These are phyloP conservation scores for Pachycephala philippinensis DNA, from an alignment of 2,113 vertebrate species.

Conservation along the genomic window DNA sequence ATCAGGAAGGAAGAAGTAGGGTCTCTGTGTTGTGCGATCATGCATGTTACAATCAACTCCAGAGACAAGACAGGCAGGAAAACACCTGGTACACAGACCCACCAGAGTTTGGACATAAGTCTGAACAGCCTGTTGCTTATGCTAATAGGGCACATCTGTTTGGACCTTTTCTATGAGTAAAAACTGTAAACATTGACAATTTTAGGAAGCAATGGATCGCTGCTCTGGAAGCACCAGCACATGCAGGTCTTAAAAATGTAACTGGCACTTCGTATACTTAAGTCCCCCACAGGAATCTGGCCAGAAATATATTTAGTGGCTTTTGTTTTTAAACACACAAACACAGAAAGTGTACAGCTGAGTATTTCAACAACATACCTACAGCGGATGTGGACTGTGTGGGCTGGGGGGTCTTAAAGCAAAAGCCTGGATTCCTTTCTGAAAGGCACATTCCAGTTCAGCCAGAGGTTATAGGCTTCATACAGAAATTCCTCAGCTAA, in stretches of 20 bases:
- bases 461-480: conserved; percentile 57
- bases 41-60: not conserved
- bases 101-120: not conserved
- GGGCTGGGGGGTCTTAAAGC: conserved; percentile 13
- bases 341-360: not conserved
- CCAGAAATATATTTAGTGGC: not conserved
- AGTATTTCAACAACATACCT: not conserved
- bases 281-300: not conserved
- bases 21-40: not conserved
- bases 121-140: not conserved
- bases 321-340: conserved; percentile 30
- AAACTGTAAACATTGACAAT: not conserved
- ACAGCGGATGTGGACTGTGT: conserved; percentile 23
- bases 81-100: not conserved
- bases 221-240: not conserved
- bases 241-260: not conserved
- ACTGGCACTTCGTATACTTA: not conserved
- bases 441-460: conserved; percentile 58
- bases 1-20: not conserved
- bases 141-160: not conserved
- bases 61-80: not conserved
- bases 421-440: conserved; percentile 49
- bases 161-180: not conserved
- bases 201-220: not conserved
- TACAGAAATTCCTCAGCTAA: conserved; percentile 52